Percentiles rank a stretch among this genome's conserved stretches.
Evolutionary conservation across 2,113 vertebrate genomes (phyloP).

Genomic region (Coryphaenoides rupestris): DNA sequence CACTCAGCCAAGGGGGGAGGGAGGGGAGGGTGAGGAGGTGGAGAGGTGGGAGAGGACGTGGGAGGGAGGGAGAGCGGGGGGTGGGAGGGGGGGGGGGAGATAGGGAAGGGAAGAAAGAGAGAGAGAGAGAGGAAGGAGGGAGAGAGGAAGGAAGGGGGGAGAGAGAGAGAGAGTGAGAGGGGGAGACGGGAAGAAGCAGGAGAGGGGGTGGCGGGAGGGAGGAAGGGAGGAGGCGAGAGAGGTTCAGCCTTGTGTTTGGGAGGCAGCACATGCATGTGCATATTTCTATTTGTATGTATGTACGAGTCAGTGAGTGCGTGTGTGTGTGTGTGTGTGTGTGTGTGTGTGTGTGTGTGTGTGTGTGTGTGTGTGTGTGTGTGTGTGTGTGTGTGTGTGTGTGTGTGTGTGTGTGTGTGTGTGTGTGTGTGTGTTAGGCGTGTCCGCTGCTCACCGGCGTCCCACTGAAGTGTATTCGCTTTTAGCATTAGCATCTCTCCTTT

Average conservation of each 20-base stretch:
- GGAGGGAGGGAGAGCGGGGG: slow-evolving; percentile 20
- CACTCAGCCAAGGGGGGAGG: background rate
- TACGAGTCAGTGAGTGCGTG: background rate
- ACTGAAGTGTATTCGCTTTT: slow-evolving; percentile 58
- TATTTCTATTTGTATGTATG: slow-evolving; percentile 21
- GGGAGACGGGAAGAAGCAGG: no score
- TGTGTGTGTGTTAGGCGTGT: no score
- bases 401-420: no score
- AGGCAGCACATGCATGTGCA: slow-evolving; percentile 1
- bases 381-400: no score
- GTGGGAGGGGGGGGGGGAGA: background rate
- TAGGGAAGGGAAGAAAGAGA: background rate
- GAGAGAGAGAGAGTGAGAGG: no score
- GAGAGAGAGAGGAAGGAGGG: no score
- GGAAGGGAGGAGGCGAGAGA: no score
- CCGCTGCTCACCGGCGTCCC: slow-evolving; percentile 42
- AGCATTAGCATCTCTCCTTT: slow-evolving; percentile 50
- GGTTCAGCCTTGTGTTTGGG: slow-evolving; percentile 9
- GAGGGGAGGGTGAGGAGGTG: slow-evolving; percentile 12
- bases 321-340: background rate
- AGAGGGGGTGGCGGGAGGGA: no score
- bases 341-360: no score
- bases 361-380: no score
- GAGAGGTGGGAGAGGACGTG: slow-evolving; percentile 11
- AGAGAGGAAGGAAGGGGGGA: no score